These are phyloP conservation scores for Chiridota heheva DNA, from an alignment of 35 echinoderm and acorn worm genomes.

Conservation along the genomic window DNA sequence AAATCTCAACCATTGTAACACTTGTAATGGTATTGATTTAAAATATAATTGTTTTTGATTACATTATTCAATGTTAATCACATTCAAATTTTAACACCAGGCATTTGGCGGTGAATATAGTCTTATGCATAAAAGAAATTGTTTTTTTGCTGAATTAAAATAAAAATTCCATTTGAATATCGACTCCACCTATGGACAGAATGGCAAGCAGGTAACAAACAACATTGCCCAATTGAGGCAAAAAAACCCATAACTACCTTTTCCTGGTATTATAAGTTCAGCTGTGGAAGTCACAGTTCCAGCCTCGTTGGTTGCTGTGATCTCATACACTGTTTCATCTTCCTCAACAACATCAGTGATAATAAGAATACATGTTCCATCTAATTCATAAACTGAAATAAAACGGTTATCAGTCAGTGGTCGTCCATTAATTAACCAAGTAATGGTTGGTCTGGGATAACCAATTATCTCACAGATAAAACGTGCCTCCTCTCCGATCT, in stretches of 20 bases:
- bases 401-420: conserved; percentile 51
- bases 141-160: too few relatives aligned
- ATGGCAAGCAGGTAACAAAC: too few relatives aligned
- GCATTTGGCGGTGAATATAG: too few relatives aligned
- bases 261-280: conserved; percentile 63
- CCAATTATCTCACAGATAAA: conserved; percentile 62
- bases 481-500: conserved; percentile 24
- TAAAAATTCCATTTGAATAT: too few relatives aligned
- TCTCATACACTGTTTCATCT: conserved; percentile 82
- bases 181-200: too few relatives aligned
- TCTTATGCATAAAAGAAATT: too few relatives aligned
- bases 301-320: conserved; percentile 66
- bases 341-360: conserved; percentile 73
- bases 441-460: conserved; percentile 48
- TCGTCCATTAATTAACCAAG: conserved; percentile 55
- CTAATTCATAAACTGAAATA: conserved; percentile 60
- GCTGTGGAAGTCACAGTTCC: conserved; percentile 65
- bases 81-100: too few relatives aligned
- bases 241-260: conserved; percentile 68
- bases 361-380: conserved; percentile 77
- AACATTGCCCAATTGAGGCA: too few relatives aligned
- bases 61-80: too few relatives aligned
- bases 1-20: too few relatives aligned
- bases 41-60: too few relatives aligned
- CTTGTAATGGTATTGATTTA: too few relatives aligned